Conservation (phyloP, 2,113 vertebrate species). For the Struthio camelus region DNA sequence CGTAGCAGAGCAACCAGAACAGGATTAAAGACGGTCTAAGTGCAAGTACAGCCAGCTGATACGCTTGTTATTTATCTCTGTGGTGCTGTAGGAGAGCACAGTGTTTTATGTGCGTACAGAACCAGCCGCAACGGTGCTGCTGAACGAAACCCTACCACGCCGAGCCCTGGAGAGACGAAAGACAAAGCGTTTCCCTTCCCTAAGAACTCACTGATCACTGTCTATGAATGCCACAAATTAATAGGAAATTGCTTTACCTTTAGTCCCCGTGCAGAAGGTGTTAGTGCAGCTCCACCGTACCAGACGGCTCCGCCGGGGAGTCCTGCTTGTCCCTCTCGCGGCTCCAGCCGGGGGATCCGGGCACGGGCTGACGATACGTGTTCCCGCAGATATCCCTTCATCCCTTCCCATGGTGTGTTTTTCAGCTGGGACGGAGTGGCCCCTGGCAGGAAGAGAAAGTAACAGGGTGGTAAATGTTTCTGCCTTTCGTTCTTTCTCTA, state of each 20-base stretch:
- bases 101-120: background rate
- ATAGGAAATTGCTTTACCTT: background rate
- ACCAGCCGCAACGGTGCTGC: background rate
- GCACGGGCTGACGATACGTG: accelerated
- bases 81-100: background rate
- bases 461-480: background rate
- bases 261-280: background rate
- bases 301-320: background rate
- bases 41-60: background rate
- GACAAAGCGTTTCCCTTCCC: background rate
- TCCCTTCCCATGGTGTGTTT: background rate
- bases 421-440: background rate
- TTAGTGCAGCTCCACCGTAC: background rate
- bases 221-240: background rate
- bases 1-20: constrained; percentile 53
- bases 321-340: background rate
- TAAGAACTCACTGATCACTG: background rate
- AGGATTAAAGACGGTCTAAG: constrained; percentile 19
- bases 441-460: constrained; percentile 2
- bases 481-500: background rate
- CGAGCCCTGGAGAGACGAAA: background rate
- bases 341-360: background rate
- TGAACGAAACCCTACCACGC: background rate
- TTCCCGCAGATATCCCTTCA: background rate
- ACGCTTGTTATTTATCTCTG: background rate